Evolutionary conservation across 2,113 vertebrate species (phyloP).

Genomic region (Paramormyrops kingsleyae): DNA sequence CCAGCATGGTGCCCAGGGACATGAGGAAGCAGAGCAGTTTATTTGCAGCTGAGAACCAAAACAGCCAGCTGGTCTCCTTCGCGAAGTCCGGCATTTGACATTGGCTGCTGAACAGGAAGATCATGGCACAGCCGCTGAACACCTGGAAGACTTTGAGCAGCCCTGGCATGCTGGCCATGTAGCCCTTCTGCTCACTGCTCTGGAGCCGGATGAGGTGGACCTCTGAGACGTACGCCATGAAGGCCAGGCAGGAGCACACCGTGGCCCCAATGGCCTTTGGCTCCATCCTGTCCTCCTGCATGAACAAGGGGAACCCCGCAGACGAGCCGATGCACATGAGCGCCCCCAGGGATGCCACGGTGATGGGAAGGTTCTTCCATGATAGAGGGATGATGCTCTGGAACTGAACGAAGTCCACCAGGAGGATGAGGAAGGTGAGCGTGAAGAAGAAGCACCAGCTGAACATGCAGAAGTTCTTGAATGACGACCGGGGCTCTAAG

Average conservation of each 20-base stretch:
- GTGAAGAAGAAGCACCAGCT: slow-evolving; percentile 65
- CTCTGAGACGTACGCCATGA: slow-evolving; percentile 53
- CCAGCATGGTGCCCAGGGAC: slow-evolving; percentile 45
- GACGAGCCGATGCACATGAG: slow-evolving; percentile 51
- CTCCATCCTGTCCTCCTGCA: background rate
- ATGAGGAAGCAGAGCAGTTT: slow-evolving; percentile 48
- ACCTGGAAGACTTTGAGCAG: slow-evolving; percentile 60
- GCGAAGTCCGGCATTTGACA: fast-evolving
- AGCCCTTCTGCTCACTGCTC: slow-evolving; percentile 49
- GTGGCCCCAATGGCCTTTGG: slow-evolving; percentile 20
- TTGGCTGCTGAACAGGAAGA: slow-evolving; percentile 36
- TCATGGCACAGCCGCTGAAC: slow-evolving; percentile 50
- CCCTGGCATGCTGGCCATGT: slow-evolving; percentile 60
- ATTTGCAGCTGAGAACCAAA: slow-evolving; percentile 23
- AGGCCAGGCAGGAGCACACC: slow-evolving; percentile 45
- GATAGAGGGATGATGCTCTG: slow-evolving; percentile 62
- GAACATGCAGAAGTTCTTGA: slow-evolving; percentile 52
- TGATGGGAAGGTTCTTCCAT: slow-evolving; percentile 65
- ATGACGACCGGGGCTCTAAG: fast-evolving
- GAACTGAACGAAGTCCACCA: slow-evolving; percentile 58
- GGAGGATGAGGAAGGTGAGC: slow-evolving; percentile 54
- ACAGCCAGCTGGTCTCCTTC: slow-evolving; percentile 26
- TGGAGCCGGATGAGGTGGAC: slow-evolving; percentile 41
- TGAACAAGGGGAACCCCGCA: slow-evolving; percentile 42
- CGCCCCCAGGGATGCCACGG: slow-evolving; percentile 42